phyloP scores from a whole-genome alignment of 2,888 invertebrate genomes.

The Acleris emargana region DNA sequence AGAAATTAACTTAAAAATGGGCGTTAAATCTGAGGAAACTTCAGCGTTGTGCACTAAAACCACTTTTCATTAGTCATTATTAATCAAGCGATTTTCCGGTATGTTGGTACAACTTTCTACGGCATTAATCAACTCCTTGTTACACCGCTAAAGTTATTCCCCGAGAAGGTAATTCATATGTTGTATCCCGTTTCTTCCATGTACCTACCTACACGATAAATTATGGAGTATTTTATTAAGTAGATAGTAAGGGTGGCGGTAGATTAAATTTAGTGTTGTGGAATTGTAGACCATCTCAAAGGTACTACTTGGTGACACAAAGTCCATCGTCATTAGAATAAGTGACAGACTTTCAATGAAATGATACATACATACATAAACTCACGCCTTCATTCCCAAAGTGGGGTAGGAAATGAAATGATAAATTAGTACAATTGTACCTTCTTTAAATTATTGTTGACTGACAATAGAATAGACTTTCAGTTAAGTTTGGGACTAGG shows the following conservation, averaged over 20 bases:
- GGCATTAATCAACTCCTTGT: conserved; percentile 26
- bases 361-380: too few species aligned
- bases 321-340: too few species aligned
- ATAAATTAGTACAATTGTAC: too few species aligned
- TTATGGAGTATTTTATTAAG: neutral
- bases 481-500: too few species aligned
- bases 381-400: too few species aligned
- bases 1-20: neutral
- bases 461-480: too few species aligned
- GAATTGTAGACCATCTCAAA: too few species aligned
- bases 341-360: too few species aligned
- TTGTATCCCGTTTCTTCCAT: conserved; percentile 15
- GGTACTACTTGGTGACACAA: too few species aligned
- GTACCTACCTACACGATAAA: neutral
- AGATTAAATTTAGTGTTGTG: too few species aligned
- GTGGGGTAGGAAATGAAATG: too few species aligned
- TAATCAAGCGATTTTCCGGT: conserved; percentile 28
- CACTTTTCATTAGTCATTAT: conserved; percentile 29
- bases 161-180: conserved; percentile 15
- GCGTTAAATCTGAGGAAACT: conserved; percentile 6
- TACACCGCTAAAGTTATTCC: conserved; percentile 23
- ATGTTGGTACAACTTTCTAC: conserved; percentile 23
- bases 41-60: conserved; percentile 4
- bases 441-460: too few species aligned
- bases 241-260: neutral